Evolutionary conservation across 2,888 invertebrate genomes (phyloP), one percentile per base, ranked within the genome.

Genomic region (Griposia aprilina): DNA sequence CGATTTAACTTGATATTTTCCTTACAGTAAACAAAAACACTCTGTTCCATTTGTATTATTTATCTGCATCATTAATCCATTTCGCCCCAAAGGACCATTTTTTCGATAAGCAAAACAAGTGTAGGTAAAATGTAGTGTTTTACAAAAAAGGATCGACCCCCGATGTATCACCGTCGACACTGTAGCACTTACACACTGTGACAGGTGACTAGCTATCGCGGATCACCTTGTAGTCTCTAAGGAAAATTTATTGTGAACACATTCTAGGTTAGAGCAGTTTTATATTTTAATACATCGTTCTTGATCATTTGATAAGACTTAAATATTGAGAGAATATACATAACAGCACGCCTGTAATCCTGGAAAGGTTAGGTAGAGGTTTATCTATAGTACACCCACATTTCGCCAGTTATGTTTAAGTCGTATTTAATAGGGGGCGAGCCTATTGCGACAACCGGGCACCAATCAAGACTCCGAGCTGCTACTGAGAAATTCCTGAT

Each of bases 81-180:
- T 52, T 80, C 55, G 65, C 36, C 66, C 41, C 50, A 6, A 52
- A 69, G 45, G 50, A 60, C 59, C 60, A 65, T 55, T 57, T 68
- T 73, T 69, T 15, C 50, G 60, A 67, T 80, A 81, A 45, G 13
- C 57, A 82, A 74, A 60, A 85, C 23, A 62, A 80, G 71, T 69
- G 41, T 70, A 45, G 15, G 63, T 59, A 79, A 67, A 60, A 73
- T 68, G 65, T 63, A 71, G 67, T 78, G 52, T 81, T 72, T 73
- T 80, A 70, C 63, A 13, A 60, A 68, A 85, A 85, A 67, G 70
- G 67, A 63, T 71, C 67, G 67, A 67, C 52, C 82, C 41, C 8
- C 67, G n/a, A 82, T 82, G 59, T 85, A 75, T 82, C 82, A 75
- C 11, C 13, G 67, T 59, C 67, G 15, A 48, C 60, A 20, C 62